Base-by-base conservation (phyloP, 1,140 invertebrate genomes). In the Chrysopa pallens region DNA sequence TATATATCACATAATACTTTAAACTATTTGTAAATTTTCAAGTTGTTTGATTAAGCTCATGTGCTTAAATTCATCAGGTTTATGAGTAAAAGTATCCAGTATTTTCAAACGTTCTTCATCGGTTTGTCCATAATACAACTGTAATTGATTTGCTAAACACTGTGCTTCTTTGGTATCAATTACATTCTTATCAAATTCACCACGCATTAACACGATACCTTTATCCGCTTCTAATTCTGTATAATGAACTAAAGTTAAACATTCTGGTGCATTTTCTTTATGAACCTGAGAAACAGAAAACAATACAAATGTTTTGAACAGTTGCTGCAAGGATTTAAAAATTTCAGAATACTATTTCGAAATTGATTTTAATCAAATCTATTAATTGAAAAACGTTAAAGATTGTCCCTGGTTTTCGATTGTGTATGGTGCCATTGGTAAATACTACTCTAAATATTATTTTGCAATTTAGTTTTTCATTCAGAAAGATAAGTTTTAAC, bases 211-310 rank as follows among this genome's bases (percentile, higher is more conserved):
- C 15, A 92, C 73, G 40, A 92, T 70, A 6, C 74, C 79, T 63
- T 91, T 90, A 29, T 72, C 68, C 28, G 78, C 69, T 50, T 67
- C 66, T 6, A 89, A 66, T 56, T 94, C 90, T 9, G 75, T 76
- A 50, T 84, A 93, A 59, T 91, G 82, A 4, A 76, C 71, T 48
- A 93, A 66, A 2, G 78, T 83, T 13, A 94, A 62, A 61, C 87
- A 91, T 58, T 90, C 85, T 1, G 87, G 88, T 0, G 88, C 80
- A 70, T 91, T 89, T 66, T 92, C 90, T 60, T 88, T 81, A 52
- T 90, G 80, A 1, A 83, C 73, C 72, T 88, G 52, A 12, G 56
- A 52, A 44, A 47, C 42, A 42, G 38, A 43, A 48, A 40, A 40
- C 17, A 13, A 33, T 43, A 42, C 33, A 31, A 45, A 45, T n/a